These are phyloP conservation scores for Muscidifurax raptorellus DNA, from an alignment of 1,140 invertebrate species.

Conservation along the genomic window DNA sequence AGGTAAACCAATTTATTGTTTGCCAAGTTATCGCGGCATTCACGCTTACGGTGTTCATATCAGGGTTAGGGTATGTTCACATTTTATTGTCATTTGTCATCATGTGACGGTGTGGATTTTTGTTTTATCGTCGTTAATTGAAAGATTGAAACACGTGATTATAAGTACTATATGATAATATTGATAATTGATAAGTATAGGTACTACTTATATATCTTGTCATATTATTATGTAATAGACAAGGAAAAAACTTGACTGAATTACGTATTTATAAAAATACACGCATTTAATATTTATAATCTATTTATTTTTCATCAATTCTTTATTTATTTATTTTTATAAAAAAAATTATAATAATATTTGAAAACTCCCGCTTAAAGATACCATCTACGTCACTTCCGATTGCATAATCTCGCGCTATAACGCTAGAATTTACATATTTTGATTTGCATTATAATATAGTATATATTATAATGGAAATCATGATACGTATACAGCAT, in stretches of 20 bases:
- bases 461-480: too few species aligned
- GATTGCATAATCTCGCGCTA: not conserved
- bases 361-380: not conserved
- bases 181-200: too few species aligned
- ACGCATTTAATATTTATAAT: too few species aligned
- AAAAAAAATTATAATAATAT: not conserved
- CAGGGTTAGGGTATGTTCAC: not conserved
- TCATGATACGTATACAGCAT: not conserved
- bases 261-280: too few species aligned
- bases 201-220: too few species aligned
- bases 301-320: too few species aligned
- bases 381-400: not conserved
- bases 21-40: not conserved
- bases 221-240: too few species aligned
- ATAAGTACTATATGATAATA: too few species aligned
- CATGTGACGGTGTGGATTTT: not conserved
- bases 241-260: too few species aligned
- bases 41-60: not conserved
- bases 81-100: not conserved
- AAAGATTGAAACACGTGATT: too few species aligned
- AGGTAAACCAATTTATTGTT: conserved; percentile 15
- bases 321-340: too few species aligned
- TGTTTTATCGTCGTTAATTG: too few species aligned
- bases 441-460: not conserved
- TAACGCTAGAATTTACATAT: not conserved